Evolutionary conservation across 2,888 invertebrate species (phyloP).

Genomic region (Athalia circularis): DNA sequence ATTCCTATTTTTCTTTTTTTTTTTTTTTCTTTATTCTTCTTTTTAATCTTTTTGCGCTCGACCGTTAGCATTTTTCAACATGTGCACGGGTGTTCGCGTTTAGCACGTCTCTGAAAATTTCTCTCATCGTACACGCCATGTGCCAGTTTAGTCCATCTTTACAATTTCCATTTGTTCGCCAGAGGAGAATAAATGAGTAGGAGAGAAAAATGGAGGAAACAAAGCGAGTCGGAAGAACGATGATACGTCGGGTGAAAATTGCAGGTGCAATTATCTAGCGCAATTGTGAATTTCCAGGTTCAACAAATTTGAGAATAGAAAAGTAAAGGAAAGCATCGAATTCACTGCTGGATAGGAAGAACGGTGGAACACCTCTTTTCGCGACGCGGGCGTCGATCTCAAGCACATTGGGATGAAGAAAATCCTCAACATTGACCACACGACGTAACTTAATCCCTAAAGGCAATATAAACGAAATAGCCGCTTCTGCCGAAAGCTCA

Average conservation of each 20-base stretch:
- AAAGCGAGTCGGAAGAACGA: no score
- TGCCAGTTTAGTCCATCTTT: no score
- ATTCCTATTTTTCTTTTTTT: not conserved
- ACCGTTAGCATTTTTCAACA: slow-evolving; percentile 9
- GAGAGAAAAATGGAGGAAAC: no score
- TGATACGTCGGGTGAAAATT: no score
- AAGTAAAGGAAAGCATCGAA: no score
- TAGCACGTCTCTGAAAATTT: not conserved
- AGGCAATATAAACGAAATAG: slow-evolving; percentile 24
- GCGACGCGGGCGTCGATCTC: not conserved
- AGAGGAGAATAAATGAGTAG: no score
- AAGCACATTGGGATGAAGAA: not conserved
- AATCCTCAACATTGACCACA: not conserved
- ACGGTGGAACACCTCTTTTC: not conserved
- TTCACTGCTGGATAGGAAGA: no score
- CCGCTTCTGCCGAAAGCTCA: not conserved
- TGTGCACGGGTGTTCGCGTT: not conserved
- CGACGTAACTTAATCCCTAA: slow-evolving; percentile 3
- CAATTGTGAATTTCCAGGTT: no score
- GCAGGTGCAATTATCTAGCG: no score
- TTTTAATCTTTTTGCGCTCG: not conserved
- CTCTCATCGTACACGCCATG: no score
- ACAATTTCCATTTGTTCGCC: no score
- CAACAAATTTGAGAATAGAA: no score
- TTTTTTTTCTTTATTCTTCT: not conserved